Conservation (phyloP, 1,140 invertebrate genomes). For the Leptestheria dahalacensis region DNA sequence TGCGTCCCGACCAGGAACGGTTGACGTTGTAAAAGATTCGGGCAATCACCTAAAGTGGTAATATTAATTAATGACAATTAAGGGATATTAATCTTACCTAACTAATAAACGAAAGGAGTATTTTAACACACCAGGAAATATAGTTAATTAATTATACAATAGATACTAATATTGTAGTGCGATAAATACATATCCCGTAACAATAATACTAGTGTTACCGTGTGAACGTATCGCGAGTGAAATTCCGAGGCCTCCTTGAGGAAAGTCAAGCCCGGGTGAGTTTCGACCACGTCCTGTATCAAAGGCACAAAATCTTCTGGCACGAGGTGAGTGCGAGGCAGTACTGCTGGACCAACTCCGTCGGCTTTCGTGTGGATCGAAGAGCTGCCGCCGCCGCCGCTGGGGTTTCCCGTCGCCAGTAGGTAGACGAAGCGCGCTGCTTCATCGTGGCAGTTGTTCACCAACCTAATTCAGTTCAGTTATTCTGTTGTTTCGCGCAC, state of each 20-base stretch:
- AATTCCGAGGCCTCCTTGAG: constrained; percentile 95
- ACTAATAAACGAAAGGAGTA: no score
- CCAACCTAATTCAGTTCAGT: constrained; percentile 46
- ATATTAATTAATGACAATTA: constrained; percentile 13
- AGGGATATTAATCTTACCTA: constrained; percentile 1
- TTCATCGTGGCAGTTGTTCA: constrained; percentile 65
- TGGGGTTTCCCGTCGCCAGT: constrained; percentile 29
- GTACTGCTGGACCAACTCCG: background rate
- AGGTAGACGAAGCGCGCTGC: constrained; percentile 81
- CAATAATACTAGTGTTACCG: constrained; percentile 43
- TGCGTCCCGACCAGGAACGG: constrained; percentile 88
- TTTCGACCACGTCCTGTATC: constrained; percentile 95
- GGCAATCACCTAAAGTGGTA: constrained; percentile 79
- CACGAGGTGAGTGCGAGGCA: constrained; percentile 32
- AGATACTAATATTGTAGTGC: no score
- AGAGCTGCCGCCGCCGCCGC: background rate
- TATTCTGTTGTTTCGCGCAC: no score
- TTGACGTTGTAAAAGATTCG: constrained; percentile 98
- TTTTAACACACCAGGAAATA: no score
- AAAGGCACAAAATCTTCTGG: constrained; percentile 74
- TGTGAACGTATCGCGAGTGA: constrained; percentile 95
- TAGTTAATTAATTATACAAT: no score
- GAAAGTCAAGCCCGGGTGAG: constrained; percentile 95
- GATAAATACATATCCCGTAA: no score
- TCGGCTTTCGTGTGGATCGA: background rate